Percentiles rank a stretch among this genome's conserved stretches.
Conservation (phyloP, 2,888 invertebrate genomes). For the Silvanus unidentatus region DNA sequence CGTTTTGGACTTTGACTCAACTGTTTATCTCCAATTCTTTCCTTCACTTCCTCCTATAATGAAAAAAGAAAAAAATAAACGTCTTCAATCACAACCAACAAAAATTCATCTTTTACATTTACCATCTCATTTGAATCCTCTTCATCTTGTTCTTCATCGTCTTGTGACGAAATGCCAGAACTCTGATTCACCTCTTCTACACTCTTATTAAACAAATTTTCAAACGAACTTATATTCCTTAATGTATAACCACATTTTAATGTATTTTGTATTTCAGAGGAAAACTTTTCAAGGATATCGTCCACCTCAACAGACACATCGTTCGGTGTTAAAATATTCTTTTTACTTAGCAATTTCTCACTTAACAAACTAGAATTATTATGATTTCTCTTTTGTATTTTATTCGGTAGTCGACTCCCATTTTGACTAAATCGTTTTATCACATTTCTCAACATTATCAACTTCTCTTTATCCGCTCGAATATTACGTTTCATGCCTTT, state of each 20-base stretch:
- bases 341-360: conserved; percentile 12
- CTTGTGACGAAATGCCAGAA: background rate
- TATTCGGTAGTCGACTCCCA: conserved; percentile 3
- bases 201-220: conserved; percentile 1
- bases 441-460: no score
- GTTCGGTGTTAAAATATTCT: conserved; percentile 25
- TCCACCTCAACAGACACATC: conserved; percentile 25
- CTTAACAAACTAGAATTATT: background rate
- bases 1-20: no score
- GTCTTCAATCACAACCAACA: no score
- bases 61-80: no score
- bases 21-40: no score
- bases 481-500: no score
- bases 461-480: no score
- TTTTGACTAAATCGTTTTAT: no score
- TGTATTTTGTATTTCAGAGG: conserved; percentile 25
- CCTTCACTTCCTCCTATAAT: background rate
- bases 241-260: conserved; percentile 27
- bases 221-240: conserved; percentile 27
- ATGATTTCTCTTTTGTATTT: no score
- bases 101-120: no score
- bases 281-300: conserved; percentile 30
- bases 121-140: no score
- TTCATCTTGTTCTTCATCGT: no score
- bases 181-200: background rate